Base-by-base conservation (phyloP, 2,888 invertebrate genomes). In the Dusona sp. region DNA sequence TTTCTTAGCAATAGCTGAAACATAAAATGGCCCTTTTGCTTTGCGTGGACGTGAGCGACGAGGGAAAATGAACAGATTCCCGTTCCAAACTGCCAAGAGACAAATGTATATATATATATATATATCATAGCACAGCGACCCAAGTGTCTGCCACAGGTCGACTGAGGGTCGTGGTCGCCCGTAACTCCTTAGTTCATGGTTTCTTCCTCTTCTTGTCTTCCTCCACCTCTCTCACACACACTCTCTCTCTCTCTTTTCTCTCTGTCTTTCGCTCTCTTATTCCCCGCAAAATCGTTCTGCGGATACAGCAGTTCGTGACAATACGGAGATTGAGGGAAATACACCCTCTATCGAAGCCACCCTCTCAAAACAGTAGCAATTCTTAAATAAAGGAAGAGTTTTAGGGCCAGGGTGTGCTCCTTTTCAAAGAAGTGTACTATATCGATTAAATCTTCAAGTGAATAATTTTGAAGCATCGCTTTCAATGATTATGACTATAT, bases 121-220 rank as follows among this genome's bases (percentile, higher is more conserved):
- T 90, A 91, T 91, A 92, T 91, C 90, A 91, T 87, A 67, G 78
- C 48, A 19, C 48, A 70, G 45, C 65, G 36, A 85, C 78, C 85
- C 80, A 91, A 89, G 89, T 88, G 91, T 91, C 89, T 90, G 86
- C 85, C 87, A 88, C 88, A 90, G 90, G 88, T 90, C 89, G 88
- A 89, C 89, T 77, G 29, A 79, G 88, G 90, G 89, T 89, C 89
- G 80, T 79, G 86, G 85, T 73, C 84, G 85, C 87, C 89, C 90
- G 90, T 92, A 91, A 92, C 89, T 92, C 90, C 91, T 90, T 89
- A 81, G 77, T 64, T 64, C 72, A 61, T 65, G 86, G 61, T 61
- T 11, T 22, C 25, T 51, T n/a, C 51, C 51, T 51, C 7, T 51
- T n/a, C 68, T 6, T 45, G n/a, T 45, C 68, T 22, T 16, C 19